A percentile compares a stretch with the other conserved stretches of the same genome.
Conservation (phyloP, 2,113 vertebrate species). For the Psittacula cyanocephala region DNA sequence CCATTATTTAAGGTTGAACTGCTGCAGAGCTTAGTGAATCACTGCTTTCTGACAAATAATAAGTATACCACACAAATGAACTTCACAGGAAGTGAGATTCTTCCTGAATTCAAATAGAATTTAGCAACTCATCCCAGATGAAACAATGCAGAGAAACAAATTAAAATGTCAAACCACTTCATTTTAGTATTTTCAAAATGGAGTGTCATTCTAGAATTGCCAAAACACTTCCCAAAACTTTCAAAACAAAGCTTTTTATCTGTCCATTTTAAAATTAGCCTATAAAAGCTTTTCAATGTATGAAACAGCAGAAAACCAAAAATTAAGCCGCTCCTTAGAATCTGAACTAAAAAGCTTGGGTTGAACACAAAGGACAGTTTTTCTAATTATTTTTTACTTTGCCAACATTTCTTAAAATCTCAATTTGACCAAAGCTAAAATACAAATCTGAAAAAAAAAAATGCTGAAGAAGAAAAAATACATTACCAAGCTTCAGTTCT, state of each 20-base stretch:
- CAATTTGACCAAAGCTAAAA: not conserved
- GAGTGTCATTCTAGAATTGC: not conserved
- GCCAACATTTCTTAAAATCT: not conserved
- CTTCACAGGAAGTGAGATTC: constrained; percentile 13
- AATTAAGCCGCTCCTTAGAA: not conserved
- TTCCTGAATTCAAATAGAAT: constrained; percentile 36
- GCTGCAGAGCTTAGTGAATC: not conserved
- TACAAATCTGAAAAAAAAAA: not conserved
- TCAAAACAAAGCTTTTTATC: constrained; percentile 32
- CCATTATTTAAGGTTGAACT: constrained; percentile 13
- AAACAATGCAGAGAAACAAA: constrained; percentile 19
- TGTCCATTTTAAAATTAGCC: constrained; percentile 3
- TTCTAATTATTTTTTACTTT: not conserved
- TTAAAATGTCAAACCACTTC: not conserved
- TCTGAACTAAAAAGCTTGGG: not conserved
- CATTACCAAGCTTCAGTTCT: not conserved
- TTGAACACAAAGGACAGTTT: not conserved
- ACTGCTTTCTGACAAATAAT: constrained; percentile 20
- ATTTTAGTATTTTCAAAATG: constrained; percentile 10
- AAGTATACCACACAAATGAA: not conserved
- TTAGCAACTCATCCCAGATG: constrained; percentile 17
- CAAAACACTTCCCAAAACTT: constrained; percentile 37
- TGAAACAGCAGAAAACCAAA: not conserved
- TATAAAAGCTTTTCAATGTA: not conserved
- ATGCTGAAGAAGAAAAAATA: not conserved